These are phyloP conservation scores for Athrips mouffetella DNA, from an alignment of 2,888 invertebrate genomes.

Conservation along the genomic window DNA sequence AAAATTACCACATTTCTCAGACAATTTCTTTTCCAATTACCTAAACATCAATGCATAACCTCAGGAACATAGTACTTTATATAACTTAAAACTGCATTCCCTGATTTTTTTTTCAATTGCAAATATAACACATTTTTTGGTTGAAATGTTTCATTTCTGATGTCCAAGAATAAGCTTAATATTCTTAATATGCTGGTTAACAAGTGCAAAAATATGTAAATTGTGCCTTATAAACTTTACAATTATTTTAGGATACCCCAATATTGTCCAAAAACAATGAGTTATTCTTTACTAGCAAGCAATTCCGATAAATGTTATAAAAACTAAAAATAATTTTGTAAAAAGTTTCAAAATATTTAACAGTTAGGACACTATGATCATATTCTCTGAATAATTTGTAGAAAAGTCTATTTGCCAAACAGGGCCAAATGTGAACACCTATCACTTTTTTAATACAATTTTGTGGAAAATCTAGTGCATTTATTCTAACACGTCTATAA, in stretches of 20 bases:
- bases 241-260: too few relatives aligned
- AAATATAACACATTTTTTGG: too few relatives aligned
- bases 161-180: conserved; percentile 32
- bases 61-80: too few relatives aligned
- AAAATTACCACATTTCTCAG: too few relatives aligned
- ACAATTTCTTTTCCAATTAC: too few relatives aligned
- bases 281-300: conserved; percentile 16
- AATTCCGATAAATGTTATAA: conserved; percentile 27
- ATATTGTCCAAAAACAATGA: background rate
- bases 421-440: conserved; percentile 53
- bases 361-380: conserved; percentile 12
- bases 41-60: too few relatives aligned
- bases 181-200: conserved; percentile 43
- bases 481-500: conserved; percentile 39
- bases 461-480: conserved; percentile 63
- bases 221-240: conserved; percentile 31
- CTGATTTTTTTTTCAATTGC: too few relatives aligned
- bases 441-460: conserved; percentile 49
- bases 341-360: conserved; percentile 46
- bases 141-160: too few relatives aligned
- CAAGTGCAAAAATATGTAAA: conserved; percentile 41
- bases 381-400: conserved; percentile 41
- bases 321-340: conserved; percentile 16
- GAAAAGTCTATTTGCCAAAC: conserved; percentile 54
- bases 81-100: background rate